A percentile compares a stretch with the other conserved stretches of the same genome.
These are phyloP conservation scores for Speoplatyrhinus poulsoni DNA, from an alignment of 2,113 vertebrate species.

Conservation along the genomic window DNA sequence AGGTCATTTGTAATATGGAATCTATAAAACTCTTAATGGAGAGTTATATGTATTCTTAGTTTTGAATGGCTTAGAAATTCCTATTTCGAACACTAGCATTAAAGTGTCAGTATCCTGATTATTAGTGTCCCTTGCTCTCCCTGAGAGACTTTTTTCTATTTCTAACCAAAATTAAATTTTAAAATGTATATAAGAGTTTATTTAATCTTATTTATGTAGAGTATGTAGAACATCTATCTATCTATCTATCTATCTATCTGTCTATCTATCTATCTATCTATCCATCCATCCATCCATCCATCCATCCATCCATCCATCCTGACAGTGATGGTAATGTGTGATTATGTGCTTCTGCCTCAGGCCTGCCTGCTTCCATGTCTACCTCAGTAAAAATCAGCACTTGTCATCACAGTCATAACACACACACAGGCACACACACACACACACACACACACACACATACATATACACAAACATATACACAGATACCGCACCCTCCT, in stretches of 20 bases:
- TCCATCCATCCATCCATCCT: constrained; percentile 30
- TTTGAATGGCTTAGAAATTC: constrained; percentile 79
- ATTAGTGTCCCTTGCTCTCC: neutral
- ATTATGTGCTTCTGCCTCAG: constrained; percentile 71
- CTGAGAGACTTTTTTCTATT: constrained; percentile 3
- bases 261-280: constrained; percentile 1
- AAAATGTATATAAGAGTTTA: no score
- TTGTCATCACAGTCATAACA: constrained; percentile 80
- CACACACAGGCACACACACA: constrained; percentile 52
- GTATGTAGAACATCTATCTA: neutral
- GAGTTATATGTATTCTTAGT: constrained; percentile 81
- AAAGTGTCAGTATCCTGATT: constrained; percentile 61
- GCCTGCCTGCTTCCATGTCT: constrained; percentile 71
- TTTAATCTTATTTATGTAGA: no score
- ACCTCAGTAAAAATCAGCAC: constrained; percentile 77
- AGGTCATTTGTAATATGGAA: constrained; percentile 79
- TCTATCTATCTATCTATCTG: constrained; percentile 8
- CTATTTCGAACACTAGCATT: constrained; percentile 68
- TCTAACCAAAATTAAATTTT: no score
- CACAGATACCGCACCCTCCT: constrained; percentile 52
- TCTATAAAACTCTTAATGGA: constrained; percentile 79
- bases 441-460: constrained; percentile 22
- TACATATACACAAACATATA: constrained; percentile 19
- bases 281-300: neutral
- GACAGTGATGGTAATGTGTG: constrained; percentile 77